A percentile compares a stretch with the other conserved stretches of the same genome.
phyloP scores from a whole-genome alignment of 2,797 vertebrate genomes.

The Pipistrellus kuhlii region DNA sequence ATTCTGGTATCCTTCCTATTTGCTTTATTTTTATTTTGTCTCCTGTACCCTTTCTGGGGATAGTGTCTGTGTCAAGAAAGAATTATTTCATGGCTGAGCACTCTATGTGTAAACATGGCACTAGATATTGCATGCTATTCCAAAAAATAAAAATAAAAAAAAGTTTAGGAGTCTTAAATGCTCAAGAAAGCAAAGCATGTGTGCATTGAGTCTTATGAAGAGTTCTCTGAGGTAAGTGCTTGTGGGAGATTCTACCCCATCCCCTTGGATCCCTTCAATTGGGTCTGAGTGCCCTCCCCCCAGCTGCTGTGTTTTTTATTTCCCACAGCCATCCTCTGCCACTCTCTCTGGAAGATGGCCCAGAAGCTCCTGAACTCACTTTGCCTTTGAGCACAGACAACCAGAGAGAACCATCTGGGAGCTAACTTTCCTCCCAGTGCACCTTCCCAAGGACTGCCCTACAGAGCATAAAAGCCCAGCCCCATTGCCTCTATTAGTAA shows the following conservation, averaged over 20 bases:
- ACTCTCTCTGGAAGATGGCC: constrained; percentile 2
- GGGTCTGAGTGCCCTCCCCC: background rate
- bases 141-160: constrained; percentile 13
- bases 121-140: background rate
- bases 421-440: background rate
- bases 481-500: background rate
- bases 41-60: constrained; percentile 31
- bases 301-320: background rate
- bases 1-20: constrained; percentile 24
- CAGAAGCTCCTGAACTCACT: background rate
- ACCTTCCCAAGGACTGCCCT: background rate
- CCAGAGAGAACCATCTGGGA: background rate
- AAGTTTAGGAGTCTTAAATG: background rate
- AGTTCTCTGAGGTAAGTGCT: background rate
- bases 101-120: background rate
- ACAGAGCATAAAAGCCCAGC: background rate
- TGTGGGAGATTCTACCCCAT: background rate
- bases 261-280: background rate
- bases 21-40: constrained; percentile 15
- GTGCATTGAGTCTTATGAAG: background rate
- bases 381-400: background rate
- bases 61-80: background rate
- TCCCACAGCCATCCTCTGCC: background rate
- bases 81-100: constrained; percentile 23
- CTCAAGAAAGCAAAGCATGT: constrained; percentile 1